Evolutionary conservation across 1,140 invertebrate species (phyloP).

Genomic region (Myzus persicae): DNA sequence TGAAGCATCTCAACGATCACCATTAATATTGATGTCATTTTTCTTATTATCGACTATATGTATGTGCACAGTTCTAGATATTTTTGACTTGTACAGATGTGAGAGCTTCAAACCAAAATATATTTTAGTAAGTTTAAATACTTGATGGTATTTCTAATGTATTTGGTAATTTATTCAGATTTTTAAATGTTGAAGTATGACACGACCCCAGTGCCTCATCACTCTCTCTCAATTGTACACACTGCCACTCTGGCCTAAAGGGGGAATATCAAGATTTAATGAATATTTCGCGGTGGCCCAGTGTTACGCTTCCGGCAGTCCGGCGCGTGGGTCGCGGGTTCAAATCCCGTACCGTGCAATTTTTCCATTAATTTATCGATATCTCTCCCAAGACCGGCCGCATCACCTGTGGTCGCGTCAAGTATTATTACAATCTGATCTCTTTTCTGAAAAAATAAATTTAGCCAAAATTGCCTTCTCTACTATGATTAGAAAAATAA

Average conservation of each 20-base stretch:
- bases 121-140: constrained; percentile 50
- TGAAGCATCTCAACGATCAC: constrained; percentile 49
- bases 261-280: no score
- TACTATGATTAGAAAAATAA: not conserved
- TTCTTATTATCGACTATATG: constrained; percentile 48
- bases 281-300: no score
- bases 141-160: not conserved
- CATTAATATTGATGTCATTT: constrained; percentile 56
- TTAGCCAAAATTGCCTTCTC: not conserved
- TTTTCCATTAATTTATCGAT: no score
- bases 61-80: constrained; percentile 52
- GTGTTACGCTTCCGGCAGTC: no score
- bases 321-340: no score
- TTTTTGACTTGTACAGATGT: constrained; percentile 52
- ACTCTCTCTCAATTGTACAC: no score
- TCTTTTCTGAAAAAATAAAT: not conserved
- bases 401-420: no score
- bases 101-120: constrained; percentile 55
- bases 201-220: no score
- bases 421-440: not conserved
- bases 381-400: no score
- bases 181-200: not conserved
- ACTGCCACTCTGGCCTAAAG: no score
- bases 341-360: no score
- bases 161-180: not conserved